phyloP scores from a whole-genome alignment of 2,797 vertebrate genomes.

The Malacoctenus gilli region DNA sequence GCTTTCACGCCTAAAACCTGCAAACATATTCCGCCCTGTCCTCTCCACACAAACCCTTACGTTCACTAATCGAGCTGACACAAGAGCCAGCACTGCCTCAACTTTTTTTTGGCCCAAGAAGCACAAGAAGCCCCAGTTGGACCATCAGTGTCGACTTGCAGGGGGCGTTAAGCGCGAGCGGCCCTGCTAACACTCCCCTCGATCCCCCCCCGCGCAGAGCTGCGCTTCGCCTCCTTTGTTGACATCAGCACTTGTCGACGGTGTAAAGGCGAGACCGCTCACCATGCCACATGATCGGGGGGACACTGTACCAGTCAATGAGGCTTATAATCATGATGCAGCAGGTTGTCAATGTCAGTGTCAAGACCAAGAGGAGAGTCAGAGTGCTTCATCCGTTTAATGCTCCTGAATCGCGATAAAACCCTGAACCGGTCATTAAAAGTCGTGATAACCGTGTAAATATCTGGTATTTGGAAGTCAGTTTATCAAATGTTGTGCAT shows the following conservation, averaged over 20 bases:
- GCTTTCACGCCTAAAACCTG: too few relatives aligned
- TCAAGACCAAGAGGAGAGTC: too few relatives aligned
- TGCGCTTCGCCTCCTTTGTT: slow-evolving; percentile 10
- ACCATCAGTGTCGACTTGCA: slow-evolving; percentile 2
- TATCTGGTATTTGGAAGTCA: too few relatives aligned
- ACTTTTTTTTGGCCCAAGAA: slow-evolving; percentile 5
- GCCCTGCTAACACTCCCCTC: not conserved
- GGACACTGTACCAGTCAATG: slow-evolving; percentile 1
- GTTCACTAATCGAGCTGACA: too few relatives aligned
- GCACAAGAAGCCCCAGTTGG: not conserved
- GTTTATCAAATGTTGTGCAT: too few relatives aligned
- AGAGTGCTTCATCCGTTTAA: too few relatives aligned
- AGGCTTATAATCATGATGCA: slow-evolving; percentile 8
- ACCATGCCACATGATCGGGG: not conserved
- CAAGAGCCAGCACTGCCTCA: not conserved
- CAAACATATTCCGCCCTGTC: too few relatives aligned
- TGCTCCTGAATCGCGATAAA: too few relatives aligned
- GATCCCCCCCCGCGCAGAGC: not conserved
- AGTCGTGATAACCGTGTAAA: too few relatives aligned
- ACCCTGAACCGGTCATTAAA: too few relatives aligned
- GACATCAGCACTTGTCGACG: slow-evolving; percentile 9
- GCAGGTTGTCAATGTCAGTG: slow-evolving; percentile 12
- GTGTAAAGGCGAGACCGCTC: slow-evolving; percentile 6
- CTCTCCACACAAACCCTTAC: too few relatives aligned
- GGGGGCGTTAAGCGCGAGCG: not conserved